Base-by-base conservation (phyloP, 2,113 vertebrate genomes). In the Amphiprion ocellaris region DNA sequence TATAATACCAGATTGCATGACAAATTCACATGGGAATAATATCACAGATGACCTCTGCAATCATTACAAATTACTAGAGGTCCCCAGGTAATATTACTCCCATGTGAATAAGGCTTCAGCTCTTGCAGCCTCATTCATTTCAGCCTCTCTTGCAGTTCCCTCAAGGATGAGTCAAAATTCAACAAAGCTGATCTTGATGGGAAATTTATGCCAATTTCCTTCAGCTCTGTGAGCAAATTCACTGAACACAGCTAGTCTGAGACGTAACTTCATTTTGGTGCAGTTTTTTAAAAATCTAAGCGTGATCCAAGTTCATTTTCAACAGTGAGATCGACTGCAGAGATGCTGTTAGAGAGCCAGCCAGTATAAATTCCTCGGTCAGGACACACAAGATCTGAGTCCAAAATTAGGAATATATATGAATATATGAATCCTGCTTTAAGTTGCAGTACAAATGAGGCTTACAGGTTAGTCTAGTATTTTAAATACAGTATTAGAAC, bases 381-480 rank as follows among this genome's bases (percentile, higher is more conserved):
- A 47, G 10, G 44, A 17, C 53, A 26, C 15, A 44, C 23, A 15
- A 52, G 52, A 62, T 37, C 66, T 1, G 5, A 56, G 53, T 59
- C 68, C 54, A 19, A 62, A 84, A 69, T 73, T 19, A 53, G 56
- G 17, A 87, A 54, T 44, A 72, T 37, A 24, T 15, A 64, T 67
- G 66, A 84, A 87, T 83, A 72, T 68, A 65, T 80, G 59, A 81
- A 49, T 81, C 9, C 46, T 66, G 68, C 39, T 68, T 77, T 72
- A 50, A 33, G 47, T 28, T 59, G 4, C 26, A 54, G 61, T 46
- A 66, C 24, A 66, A 82, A 82, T 60, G 30, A 83, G 75, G 47
- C 71, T 68, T 26, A 47, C 44, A 47, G 65, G 50, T 81, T 75
- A 10, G 53, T 72, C 37, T 68, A 50, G 49, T 83, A 56, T 81